Conservation (phyloP, 2,113 vertebrate species). For the Gymnobelideus leadbeateri region DNA sequence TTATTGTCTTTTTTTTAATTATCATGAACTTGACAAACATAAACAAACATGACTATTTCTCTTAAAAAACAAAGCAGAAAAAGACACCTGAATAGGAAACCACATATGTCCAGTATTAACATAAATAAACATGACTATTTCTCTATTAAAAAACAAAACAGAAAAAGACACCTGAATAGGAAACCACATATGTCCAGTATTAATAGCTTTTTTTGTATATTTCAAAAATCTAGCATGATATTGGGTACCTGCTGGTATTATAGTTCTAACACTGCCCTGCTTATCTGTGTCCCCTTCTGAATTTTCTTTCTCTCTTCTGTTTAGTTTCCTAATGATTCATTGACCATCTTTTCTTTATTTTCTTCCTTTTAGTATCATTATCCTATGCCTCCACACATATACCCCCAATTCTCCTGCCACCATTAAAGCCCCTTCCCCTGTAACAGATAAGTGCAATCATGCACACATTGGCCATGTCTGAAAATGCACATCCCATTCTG, state of each 20-base stretch:
- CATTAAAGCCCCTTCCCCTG: neutral
- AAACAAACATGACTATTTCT: neutral
- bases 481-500: neutral
- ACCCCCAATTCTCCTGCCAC: neutral
- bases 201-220: neutral
- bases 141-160: neutral
- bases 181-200: neutral
- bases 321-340: no score
- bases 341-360: neutral
- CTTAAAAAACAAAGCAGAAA: no score
- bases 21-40: neutral
- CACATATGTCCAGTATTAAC: no score
- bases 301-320: neutral
- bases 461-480: neutral
- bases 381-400: neutral
- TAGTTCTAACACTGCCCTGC: neutral
- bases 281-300: neutral
- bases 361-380: neutral
- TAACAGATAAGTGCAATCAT: neutral
- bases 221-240: neutral
- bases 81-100: no score
- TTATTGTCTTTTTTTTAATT: neutral
- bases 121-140: neutral
- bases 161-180: no score
- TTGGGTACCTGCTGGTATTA: no score